Base-by-base conservation (phyloP, 1,140 invertebrate species). In the Gerris buenoi region DNA sequence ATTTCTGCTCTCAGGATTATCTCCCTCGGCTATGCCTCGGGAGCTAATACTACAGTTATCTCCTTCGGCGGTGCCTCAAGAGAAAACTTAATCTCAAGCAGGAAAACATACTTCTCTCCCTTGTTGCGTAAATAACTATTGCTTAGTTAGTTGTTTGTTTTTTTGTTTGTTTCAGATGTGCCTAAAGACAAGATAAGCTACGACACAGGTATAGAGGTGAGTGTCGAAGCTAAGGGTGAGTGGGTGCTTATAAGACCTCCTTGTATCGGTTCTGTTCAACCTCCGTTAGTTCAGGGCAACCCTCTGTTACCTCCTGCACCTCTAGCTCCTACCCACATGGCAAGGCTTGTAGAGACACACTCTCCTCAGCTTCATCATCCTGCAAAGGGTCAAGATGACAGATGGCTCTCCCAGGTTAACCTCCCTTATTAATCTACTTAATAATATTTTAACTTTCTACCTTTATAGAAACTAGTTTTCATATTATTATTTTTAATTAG, bases 111-210 rank as follows among this genome's bases (percentile, higher is more conserved):
- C n/a, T n/a, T n/a, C n/a, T n/a, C n/a, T n/a, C n/a, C n/a, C n/a
- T n/a, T n/a, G n/a, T n/a, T n/a, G n/a, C n/a, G n/a, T n/a, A n/a
- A n/a, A n/a, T n/a, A n/a, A n/a, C n/a, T n/a, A n/a, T n/a, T n/a
- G n/a, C n/a, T n/a, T n/a, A n/a, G n/a, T n/a, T n/a, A n/a, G n/a
- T n/a, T n/a, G n/a, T n/a, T n/a, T n/a, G n/a, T n/a, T n/a, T n/a
- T n/a, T 27, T 2, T 60, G n/a, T 66, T n/a, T 14, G 68, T 68
- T 68, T 63, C 72, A 89, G 88, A 83, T 72, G 79, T 91, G 70
- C 85, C 88, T 64, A 94, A 92, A 77, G 90, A 93, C 77, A 90
- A 91, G 79, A 83, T 94, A 46, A 91, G 89, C 74, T 92, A 96
- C 77, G 93, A 97, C 73, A 89, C 91, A 0, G 83, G 86, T 10